These are phyloP conservation scores for Hydrolagus affinis DNA, from an alignment of 2,113 vertebrate species.

Conservation along the genomic window DNA sequence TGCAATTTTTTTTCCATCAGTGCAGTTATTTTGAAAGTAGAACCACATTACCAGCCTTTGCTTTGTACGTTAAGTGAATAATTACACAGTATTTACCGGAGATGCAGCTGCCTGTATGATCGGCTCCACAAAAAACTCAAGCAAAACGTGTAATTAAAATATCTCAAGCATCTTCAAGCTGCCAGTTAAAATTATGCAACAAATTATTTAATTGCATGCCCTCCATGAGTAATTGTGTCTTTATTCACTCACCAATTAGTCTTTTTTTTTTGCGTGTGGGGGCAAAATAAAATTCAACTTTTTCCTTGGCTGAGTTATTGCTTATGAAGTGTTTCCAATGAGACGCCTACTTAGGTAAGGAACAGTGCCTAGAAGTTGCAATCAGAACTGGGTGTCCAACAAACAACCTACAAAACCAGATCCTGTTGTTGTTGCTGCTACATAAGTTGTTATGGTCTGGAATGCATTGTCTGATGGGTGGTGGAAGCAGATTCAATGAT, in stretches of 20 bases:
- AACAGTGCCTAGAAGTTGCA: too few relatives aligned
- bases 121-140: background rate
- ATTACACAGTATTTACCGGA: background rate
- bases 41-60: background rate
- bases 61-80: background rate
- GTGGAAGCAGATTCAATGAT: too few relatives aligned
- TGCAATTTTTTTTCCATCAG: background rate
- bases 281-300: slow-evolving; percentile 3
- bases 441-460: too few relatives aligned
- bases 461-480: too few relatives aligned
- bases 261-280: background rate
- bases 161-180: background rate
- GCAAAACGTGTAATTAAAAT: slow-evolving; percentile 10
- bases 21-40: background rate
- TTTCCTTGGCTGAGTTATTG: background rate
- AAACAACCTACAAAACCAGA: too few relatives aligned
- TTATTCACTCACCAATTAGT: background rate
- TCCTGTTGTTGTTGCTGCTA: too few relatives aligned
- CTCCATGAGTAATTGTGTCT: background rate
- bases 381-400: too few relatives aligned
- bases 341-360: too few relatives aligned
- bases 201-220: background rate
- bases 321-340: background rate
- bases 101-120: background rate
- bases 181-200: slow-evolving; percentile 5